These are phyloP conservation scores for Metacarcinus magister DNA, from an alignment of 2,888 invertebrate genomes.

Conservation along the genomic window DNA sequence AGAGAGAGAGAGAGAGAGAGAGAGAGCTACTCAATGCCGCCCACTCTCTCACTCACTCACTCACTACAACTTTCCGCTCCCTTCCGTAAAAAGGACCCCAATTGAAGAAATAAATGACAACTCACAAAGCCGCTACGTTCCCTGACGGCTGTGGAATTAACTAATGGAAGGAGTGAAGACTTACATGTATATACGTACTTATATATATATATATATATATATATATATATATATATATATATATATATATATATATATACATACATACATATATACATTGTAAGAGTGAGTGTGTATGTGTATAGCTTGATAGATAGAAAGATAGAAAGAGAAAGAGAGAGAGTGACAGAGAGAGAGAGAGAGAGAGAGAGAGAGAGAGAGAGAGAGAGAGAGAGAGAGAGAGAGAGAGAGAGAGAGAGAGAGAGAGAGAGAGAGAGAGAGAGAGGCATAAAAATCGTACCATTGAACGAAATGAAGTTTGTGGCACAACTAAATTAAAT, in stretches of 20 bases:
- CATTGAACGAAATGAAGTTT: background rate
- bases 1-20: no score
- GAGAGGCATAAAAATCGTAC: background rate
- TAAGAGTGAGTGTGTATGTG: no score
- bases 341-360: no score
- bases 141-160: background rate
- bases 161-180: background rate
- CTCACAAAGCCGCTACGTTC: background rate
- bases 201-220: no score
- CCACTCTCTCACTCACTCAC: background rate
- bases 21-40: background rate
- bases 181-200: background rate
- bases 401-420: conserved; percentile 43
- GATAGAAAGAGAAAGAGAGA: no score
- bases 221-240: background rate
- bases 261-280: no score
- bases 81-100: background rate
- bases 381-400: conserved; percentile 49
- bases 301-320: no score
- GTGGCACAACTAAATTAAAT: background rate
- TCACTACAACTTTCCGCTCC: background rate
- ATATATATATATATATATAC: no score
- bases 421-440: conserved; percentile 60
- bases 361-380: no score
- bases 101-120: background rate